Evolutionary conservation across 2,797 vertebrate species (phyloP).

Genomic region (Cirrhinus mrigala): DNA sequence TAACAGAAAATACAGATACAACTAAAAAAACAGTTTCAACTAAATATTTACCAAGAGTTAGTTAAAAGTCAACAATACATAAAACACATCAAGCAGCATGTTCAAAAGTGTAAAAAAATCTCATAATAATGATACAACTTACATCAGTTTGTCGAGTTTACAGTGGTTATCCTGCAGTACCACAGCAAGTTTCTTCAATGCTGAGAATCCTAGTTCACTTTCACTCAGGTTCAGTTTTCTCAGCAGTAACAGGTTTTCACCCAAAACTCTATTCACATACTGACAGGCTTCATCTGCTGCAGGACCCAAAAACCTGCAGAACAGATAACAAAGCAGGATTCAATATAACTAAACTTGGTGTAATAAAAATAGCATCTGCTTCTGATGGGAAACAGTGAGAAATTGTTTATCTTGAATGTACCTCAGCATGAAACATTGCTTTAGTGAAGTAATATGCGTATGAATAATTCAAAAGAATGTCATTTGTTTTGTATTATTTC

Average conservation of each 20-base stretch:
- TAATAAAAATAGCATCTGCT: background rate
- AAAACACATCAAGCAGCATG: background rate
- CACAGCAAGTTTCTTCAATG: background rate
- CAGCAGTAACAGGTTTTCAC: background rate
- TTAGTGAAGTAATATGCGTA: background rate
- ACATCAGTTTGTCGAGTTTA: background rate
- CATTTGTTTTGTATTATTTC: background rate
- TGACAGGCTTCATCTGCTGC: background rate
- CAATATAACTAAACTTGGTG: background rate
- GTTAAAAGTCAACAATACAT: background rate
- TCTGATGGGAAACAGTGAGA: background rate
- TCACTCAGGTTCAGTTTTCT: constrained; percentile 15
- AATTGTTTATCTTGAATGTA: background rate
- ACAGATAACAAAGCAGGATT: background rate
- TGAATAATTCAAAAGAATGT: background rate
- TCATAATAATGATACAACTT: background rate
- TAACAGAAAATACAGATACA: background rate
- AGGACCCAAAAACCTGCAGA: background rate
- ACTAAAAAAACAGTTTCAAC: background rate
- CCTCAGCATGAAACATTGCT: background rate
- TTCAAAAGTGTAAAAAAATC: background rate
- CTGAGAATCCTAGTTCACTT: background rate
- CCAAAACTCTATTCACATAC: background rate
- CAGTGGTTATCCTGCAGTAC: constrained; percentile 13
- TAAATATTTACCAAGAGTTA: background rate